A percentile compares a stretch with the other conserved stretches of the same genome.
These are phyloP conservation scores for Sanderia malayensis DNA, from an alignment of 30 jellyfish, hydroid and myxozoan species.

Conservation along the genomic window DNA sequence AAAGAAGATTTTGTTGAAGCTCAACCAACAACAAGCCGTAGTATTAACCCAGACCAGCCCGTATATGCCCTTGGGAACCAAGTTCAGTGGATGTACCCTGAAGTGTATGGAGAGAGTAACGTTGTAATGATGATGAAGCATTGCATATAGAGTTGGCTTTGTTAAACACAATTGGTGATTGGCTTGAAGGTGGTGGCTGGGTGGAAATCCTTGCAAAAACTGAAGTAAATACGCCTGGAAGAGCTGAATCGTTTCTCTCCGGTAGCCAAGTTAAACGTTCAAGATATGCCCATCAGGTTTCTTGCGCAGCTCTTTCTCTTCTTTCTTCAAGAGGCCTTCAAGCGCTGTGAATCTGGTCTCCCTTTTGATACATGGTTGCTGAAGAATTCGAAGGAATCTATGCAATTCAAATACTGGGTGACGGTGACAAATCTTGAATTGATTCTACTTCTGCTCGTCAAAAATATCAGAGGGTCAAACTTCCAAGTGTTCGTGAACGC, in stretches of 20 bases:
- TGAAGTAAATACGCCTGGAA: conserved; percentile 42
- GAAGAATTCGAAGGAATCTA: conserved; percentile 1
- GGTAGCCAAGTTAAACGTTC: conserved; percentile 11
- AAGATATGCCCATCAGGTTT: conserved; percentile 42
- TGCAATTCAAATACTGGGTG: conserved; percentile 3
- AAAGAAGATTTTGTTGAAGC: conserved; percentile 2
- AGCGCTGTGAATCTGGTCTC: background rate
- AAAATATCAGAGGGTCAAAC: background rate
- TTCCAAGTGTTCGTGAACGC: conserved; percentile 12
- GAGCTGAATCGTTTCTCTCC: background rate
- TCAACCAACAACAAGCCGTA: conserved; percentile 32
- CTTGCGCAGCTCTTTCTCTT: conserved; percentile 20
- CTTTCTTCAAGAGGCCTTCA: background rate
- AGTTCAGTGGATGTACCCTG: no score
- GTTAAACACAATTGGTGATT: conserved; percentile 46
- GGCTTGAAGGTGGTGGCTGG: conserved; percentile 71
- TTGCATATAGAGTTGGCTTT: conserved; percentile 55
- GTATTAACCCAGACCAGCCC: no score
- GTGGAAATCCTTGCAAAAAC: conserved; percentile 33
- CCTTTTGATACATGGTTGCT: background rate
- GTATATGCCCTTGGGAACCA: no score
- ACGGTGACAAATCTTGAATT: conserved; percentile 3
- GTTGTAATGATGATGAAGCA: no score
- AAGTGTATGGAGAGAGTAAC: no score
- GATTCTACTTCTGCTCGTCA: background rate